These are phyloP conservation scores for Peromyscus polionotus DNA, from an alignment of 2,113 vertebrate genomes.

Conservation along the genomic window DNA sequence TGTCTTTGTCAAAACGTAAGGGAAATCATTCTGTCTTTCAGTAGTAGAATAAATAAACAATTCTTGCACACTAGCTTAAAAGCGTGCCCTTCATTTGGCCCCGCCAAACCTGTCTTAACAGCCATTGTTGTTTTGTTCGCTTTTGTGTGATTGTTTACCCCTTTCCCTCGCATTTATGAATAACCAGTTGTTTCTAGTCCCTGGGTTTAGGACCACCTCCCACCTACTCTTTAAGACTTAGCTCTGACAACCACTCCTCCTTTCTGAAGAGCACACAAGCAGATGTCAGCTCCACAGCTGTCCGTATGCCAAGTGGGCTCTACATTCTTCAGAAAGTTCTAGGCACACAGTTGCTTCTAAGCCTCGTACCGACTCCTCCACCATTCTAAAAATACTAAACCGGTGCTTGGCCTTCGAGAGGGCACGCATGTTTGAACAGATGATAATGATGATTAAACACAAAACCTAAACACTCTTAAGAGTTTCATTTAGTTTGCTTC, in stretches of 20 bases:
- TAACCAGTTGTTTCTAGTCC: background rate
- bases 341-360: constrained; percentile 44
- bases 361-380: background rate
- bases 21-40: constrained; percentile 38
- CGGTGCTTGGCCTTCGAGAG: background rate
- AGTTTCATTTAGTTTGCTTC: constrained; percentile 36
- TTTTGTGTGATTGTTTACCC: background rate
- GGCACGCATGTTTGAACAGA: background rate
- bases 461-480: constrained; percentile 12
- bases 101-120: background rate
- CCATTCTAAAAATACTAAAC: constrained; percentile 42
- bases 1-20: constrained; percentile 25
- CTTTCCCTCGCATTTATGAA: background rate
- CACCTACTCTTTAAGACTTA: background rate
- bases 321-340: constrained; percentile 27
- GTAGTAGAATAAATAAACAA: constrained; percentile 36
- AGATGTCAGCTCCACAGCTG: background rate
- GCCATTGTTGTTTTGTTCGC: background rate
- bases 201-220: background rate
- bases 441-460: background rate
- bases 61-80: background rate
- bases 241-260: background rate
- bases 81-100: background rate
- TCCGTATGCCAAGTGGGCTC: background rate
- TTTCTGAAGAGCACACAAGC: background rate